Evolutionary conservation across 2,113 vertebrate genomes (phyloP), one percentile per base, ranked within the genome.

Genomic region (Myocastor coypus): DNA sequence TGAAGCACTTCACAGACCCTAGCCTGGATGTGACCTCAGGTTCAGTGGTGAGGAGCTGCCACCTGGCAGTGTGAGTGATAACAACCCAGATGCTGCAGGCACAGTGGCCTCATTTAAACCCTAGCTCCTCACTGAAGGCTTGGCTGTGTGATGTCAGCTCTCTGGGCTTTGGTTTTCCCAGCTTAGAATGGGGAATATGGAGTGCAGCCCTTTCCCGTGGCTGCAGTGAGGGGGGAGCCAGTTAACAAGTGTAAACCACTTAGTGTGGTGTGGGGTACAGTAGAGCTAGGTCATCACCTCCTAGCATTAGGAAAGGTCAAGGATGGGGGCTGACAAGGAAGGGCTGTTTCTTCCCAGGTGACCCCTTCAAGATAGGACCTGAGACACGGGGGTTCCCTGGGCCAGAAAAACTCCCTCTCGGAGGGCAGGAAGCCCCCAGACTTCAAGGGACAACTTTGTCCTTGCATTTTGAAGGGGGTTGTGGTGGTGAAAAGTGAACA

Each of bases 121-220:
- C 40, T 57, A 64, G 42, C 40, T 91, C 80, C 75, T 68, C 87
- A 64, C 89, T 55, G 8, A 34, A 13, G 78, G 77, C 71, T 69
- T 55, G 26, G 5, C 34, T 37, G 34, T 66, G 42, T 64, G 59
- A 93, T 66, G 52, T 71, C 42, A 42, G 17, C 34, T 80, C 50
- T 83, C 61, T 78, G 80, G 80, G n/a, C 34, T 92, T 96, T 34
- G 5, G 75, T 83, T 55, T 83, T 40, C 52, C 81, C 20, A 57
- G 52, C 55, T 81, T 86, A 46, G 88, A 89, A 64, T n/a, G 32
- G 26, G 68, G 6, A 42, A 32, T 57, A 42, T 69, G 28, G 66
- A n/a, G 24, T 10, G 28, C 26, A 46, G 22, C 8, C 4, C 2
- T 57, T n/a, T 73, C 42, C 3, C 9, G 3, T 69, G 84, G 8